Base-by-base conservation (phyloP, 2,888 invertebrate species). In the Melipona beecheii region DNA sequence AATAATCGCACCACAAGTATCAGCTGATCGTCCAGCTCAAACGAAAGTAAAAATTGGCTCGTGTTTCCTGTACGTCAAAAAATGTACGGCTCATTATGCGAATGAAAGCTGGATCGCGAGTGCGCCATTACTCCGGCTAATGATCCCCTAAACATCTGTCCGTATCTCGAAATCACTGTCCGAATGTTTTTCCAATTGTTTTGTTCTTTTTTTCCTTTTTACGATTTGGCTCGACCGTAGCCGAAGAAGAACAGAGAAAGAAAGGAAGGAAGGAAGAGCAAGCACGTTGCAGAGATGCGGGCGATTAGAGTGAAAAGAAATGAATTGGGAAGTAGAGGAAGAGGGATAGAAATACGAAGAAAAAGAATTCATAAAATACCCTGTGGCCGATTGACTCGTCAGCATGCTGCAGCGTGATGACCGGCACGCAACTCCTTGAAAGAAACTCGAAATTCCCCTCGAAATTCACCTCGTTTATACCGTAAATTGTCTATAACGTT, bases 311-410 rank as follows among this genome's bases (percentile, higher is more conserved):
- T 49, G 65, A 24, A 68, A 58, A 54, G 24, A 69, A 60, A 78
- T n/a, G 52, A 68, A 68, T 31, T 43, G 43, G 43, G 9, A 43
- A 43, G 43, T 21, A 58, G 43, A 50, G 54, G 54, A 56, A 31
- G 11, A 58, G 43, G 27, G 50, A n/a, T n/a, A 2, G 31, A 19
- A 50, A 15, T 4, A 27, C 50, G n/a, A 43, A 72, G 70, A 50
- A 68, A 74, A 83, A 76, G 85, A 87, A 86, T 90, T 78, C 66
- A 76, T 62, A 80, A 84, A 84, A 84, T 82, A 83, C 81, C 83
- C 77, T 82, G 79, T 86, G 86, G 82, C 82, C 83, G 79, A 92
- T 91, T 91, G 91, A 91, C 91, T 91, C 92, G 91, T 91, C 91
- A 91, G 85, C 83, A 60, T 64, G 77, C 84, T 84, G 83, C 80